phyloP scores from a whole-genome alignment of 2,797 vertebrate genomes.

The Malurus leucopterus region DNA sequence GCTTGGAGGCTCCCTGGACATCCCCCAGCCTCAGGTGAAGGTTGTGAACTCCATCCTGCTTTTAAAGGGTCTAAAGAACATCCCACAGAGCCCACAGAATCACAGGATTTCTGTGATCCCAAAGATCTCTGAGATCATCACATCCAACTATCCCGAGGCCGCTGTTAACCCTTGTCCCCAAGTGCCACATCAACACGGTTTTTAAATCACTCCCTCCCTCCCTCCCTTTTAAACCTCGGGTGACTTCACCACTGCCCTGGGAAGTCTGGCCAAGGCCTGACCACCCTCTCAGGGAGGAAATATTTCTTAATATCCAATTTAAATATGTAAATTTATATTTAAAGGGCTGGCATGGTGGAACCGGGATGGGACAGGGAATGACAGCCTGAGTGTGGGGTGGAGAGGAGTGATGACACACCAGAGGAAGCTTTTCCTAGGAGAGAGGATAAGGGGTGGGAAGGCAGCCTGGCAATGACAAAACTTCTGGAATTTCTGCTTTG shows the following conservation, averaged over 20 bases:
- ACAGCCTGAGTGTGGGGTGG: rapidly evolving
- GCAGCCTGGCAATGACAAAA: background rate
- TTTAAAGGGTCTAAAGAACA: rapidly evolving
- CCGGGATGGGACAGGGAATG: background rate
- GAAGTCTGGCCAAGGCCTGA: background rate
- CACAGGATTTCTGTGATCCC: background rate
- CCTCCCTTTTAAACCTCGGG: background rate
- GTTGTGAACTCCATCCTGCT: background rate
- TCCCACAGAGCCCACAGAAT: rapidly evolving
- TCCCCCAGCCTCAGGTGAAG: background rate
- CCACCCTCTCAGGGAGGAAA: background rate
- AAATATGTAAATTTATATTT: too few species aligned
- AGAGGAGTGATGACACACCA: background rate
- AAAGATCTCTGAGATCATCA: background rate
- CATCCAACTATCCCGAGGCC: background rate
- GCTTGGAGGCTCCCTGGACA: background rate
- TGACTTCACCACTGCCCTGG: background rate
- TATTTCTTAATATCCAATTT: background rate
- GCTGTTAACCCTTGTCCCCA: background rate
- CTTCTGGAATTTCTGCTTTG: background rate
- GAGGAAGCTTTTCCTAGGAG: background rate
- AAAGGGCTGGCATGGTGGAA: too few species aligned
- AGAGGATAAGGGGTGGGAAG: background rate
- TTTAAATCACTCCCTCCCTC: background rate
- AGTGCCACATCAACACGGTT: background rate